Evolutionary conservation across 2,888 invertebrate genomes (phyloP), one percentile per base, ranked within the genome.

Genomic region (Melikaiella ostensackeni): DNA sequence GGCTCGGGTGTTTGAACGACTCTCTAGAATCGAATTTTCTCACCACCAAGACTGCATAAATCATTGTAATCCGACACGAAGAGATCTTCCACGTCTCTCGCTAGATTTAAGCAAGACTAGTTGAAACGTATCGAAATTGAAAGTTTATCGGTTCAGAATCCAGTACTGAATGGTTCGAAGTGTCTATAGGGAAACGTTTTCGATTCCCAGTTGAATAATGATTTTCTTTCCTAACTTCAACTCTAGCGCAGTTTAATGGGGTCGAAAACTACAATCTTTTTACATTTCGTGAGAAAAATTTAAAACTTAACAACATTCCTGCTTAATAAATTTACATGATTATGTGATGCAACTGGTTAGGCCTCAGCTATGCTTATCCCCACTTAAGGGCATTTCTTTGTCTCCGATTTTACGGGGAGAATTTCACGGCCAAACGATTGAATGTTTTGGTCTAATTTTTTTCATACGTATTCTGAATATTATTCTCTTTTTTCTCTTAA

Each of bases 31-130:
- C 33, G 70, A 46, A 70, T 30, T 50, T 70, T 50, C 42, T 42
- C 46, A 50, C 50, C 50, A n/a, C n/a, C 33, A 70, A 50, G 70
- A 50, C 30, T 50, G 70, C 50, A 78, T 78, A 75, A 78, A 78
- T 78, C 77, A 78, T 75, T 73, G 75, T 78, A 73, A 61, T 78
- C 70, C 73, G 59, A 78, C 73, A 42, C 30, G 33, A 75, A 55
- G 42, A 57, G 78, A 75, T 73, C 75, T 66, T 55, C 30, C 75
- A 27, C 33, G 64, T 74, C 64, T 77, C 59, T 74, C 35, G 42
- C 42, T 62, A 77, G 66, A 61, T 61, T 75, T 75, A 70, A 77
- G 55, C 62, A 75, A 74, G 74, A 62, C 24, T 24, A 64, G 64
- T 64, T 64, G 42, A 42, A 64, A 64, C 42, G 9, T 66, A 66